A percentile compares a stretch with the other conserved stretches of the same genome.
Evolutionary conservation across 2,888 invertebrate species (phyloP).

Genomic region (Ornithoptera priamus): DNA sequence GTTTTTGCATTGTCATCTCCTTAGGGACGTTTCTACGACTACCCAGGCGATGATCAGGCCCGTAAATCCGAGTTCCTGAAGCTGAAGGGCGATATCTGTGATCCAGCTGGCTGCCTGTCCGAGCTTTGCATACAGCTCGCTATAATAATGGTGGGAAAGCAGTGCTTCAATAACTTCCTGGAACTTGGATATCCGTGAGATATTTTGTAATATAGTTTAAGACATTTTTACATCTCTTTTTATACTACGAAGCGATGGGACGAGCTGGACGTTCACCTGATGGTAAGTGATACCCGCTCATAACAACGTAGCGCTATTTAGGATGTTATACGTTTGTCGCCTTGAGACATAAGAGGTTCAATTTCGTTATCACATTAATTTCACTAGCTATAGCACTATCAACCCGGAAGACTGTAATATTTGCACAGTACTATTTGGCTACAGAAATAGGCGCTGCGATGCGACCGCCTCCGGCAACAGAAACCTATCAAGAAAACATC

Average conservation of each 20-base stretch:
- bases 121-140: constrained; percentile 95
- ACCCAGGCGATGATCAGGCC: constrained; percentile 90
- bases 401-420: too few relatives aligned
- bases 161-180: constrained; percentile 94
- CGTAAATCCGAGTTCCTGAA: constrained; percentile 87
- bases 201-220: constrained; percentile 14
- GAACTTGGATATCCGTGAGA: constrained; percentile 94
- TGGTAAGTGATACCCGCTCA: too few relatives aligned
- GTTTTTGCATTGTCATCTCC: neutral
- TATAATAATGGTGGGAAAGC: constrained; percentile 97
- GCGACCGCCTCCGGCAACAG: too few relatives aligned
- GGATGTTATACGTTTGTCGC: too few relatives aligned
- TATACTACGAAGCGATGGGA: neutral
- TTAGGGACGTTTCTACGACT: constrained; percentile 92
- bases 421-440: too few relatives aligned
- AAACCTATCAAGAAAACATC: too few relatives aligned
- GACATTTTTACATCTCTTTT: constrained; percentile 23
- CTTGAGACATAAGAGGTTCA: too few relatives aligned
- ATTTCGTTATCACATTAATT: too few relatives aligned
- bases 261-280: too few relatives aligned
- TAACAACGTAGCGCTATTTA: too few relatives aligned
- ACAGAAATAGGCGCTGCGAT: too few relatives aligned
- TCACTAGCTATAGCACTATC: too few relatives aligned
- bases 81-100: constrained; percentile 92
- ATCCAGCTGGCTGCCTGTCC: constrained; percentile 95